A percentile compares a stretch with the other conserved stretches of the same genome.
These are phyloP conservation scores for Cinclus cinclus DNA, from an alignment of 2,113 vertebrate species.

Conservation along the genomic window DNA sequence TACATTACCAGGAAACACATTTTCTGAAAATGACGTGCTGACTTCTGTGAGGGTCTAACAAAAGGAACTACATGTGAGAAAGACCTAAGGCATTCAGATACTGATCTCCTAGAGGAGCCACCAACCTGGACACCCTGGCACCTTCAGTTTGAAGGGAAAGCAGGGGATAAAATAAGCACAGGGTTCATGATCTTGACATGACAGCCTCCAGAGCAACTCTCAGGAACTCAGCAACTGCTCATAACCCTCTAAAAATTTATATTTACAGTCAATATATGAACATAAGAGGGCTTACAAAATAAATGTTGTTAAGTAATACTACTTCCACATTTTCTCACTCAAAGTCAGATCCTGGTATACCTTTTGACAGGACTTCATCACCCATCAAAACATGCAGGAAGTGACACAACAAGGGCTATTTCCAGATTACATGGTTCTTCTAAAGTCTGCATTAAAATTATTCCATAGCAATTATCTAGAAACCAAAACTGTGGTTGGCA, in stretches of 20 bases:
- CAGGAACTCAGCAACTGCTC: neutral
- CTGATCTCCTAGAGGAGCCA: neutral
- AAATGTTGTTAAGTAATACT: neutral
- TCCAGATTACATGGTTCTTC: neutral
- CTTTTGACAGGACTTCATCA: neutral
- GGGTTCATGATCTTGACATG: neutral
- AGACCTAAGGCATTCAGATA: neutral
- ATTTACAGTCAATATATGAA: neutral
- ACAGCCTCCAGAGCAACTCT: neutral
- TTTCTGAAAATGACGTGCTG: neutral
- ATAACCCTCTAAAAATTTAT: neutral
- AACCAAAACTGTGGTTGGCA: neutral
- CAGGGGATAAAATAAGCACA: neutral
- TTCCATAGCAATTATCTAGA: neutral
- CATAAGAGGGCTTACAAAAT: neutral
- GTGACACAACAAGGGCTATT: neutral
- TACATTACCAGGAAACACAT: accelerated
- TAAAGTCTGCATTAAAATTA: neutral
- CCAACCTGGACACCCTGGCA: neutral
- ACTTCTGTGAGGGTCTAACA: neutral
- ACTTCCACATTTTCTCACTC: neutral
- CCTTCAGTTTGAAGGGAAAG: neutral
- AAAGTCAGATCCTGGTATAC: neutral
- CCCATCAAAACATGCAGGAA: neutral
- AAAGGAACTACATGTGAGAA: neutral